These are phyloP conservation scores for Dusona sp. DNA, from an alignment of 2,888 invertebrate genomes.

Conservation along the genomic window DNA sequence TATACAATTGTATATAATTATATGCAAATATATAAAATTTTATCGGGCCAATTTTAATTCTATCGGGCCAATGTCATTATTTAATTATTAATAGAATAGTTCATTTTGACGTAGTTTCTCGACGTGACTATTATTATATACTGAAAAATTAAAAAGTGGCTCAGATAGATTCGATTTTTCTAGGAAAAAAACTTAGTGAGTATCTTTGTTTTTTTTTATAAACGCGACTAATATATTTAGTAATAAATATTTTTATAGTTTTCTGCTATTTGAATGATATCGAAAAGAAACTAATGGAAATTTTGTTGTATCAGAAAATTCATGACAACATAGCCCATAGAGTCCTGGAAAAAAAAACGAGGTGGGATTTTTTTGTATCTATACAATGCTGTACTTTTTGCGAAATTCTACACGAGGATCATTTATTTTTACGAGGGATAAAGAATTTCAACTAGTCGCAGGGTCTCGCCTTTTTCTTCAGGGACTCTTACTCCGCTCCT, in stretches of 20 bases:
- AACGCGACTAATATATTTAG: not conserved
- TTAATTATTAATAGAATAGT: too few relatives aligned
- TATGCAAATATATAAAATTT: too few relatives aligned
- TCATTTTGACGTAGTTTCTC: not conserved
- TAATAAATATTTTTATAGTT: not conserved
- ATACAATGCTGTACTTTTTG: not conserved
- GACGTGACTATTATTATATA: not conserved
- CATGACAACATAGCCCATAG: not conserved
- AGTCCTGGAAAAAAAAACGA: not conserved
- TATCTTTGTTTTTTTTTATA: not conserved
- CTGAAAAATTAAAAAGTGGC: too few relatives aligned
- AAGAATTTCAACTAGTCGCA: constrained; percentile 26
- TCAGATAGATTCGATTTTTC: not conserved
- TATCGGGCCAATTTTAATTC: too few relatives aligned
- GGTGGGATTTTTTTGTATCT: not conserved
- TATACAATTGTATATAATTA: too few relatives aligned
- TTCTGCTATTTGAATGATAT: not conserved
- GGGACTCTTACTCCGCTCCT: not conserved
- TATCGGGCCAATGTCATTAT: too few relatives aligned
- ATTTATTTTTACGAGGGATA: not conserved
- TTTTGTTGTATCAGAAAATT: not conserved
- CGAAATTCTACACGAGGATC: not conserved
- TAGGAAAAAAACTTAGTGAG: too few relatives aligned
- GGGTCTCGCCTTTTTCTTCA: constrained; percentile 19
- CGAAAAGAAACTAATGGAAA: not conserved